phyloP scores from a whole-genome alignment of 2,113 vertebrate species.

The human (Homo sapiens) region GRCh38 chr1:17944501-17945000 shows the following conservation, averaged over 20 bases:
- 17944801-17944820: background rate
- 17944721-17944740: background rate
- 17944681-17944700: background rate
- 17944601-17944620: background rate
- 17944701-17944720: background rate
- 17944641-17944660: background rate
- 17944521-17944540: no score
- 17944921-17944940: background rate
- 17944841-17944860: background rate
- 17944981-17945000: background rate
- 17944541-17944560: no score
- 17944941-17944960: background rate
- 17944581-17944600: background rate
- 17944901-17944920: rapidly evolving
- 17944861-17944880: background rate
- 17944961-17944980: background rate
- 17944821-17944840: background rate
- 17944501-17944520: background rate
- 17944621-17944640: background rate
- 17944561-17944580: background rate
- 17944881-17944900: rapidly evolving
- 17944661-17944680: background rate
- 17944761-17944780: background rate
- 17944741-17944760: background rate
- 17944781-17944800: background rate